Evolutionary conservation across 2,113 vertebrate genomes (phyloP).

Genomic region (Aythya baeri): DNA sequence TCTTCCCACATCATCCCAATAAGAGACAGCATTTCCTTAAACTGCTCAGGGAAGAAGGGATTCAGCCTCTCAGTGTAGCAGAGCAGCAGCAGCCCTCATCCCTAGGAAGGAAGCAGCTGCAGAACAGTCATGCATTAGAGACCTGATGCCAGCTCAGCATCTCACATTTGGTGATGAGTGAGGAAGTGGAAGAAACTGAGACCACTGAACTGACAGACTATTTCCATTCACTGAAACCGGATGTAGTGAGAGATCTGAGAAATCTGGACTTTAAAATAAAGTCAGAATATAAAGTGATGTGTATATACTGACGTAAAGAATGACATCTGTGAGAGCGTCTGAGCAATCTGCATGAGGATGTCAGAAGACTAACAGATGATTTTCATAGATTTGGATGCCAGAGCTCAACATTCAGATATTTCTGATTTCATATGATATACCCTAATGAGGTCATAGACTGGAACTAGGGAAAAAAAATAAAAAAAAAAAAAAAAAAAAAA

Average conservation of each 20-base stretch:
- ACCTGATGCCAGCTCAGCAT: not conserved
- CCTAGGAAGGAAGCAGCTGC: not conserved
- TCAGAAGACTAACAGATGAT: slow-evolving; percentile 36
- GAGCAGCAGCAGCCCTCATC: not conserved
- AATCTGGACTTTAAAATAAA: slow-evolving; percentile 6
- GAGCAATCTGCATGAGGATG: slow-evolving; percentile 27
- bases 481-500: not conserved
- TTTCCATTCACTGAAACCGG: not conserved
- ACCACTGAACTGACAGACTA: not conserved
- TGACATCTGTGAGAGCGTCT: slow-evolving; percentile 6
- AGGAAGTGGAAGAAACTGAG: slow-evolving; percentile 37
- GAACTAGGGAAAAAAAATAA: not conserved
- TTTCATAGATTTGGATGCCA: slow-evolving; percentile 39
- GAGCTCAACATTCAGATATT: slow-evolving; percentile 19
- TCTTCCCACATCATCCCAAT: not conserved
- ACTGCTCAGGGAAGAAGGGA: not conserved
- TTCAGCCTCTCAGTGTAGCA: accelerated
- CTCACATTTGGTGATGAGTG: not conserved
- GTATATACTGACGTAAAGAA: slow-evolving; percentile 27
- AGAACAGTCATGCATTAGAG: not conserved
- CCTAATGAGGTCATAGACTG: slow-evolving; percentile 30
- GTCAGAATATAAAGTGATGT: slow-evolving; percentile 34
- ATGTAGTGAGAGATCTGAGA: slow-evolving; percentile 42
- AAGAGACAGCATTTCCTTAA: not conserved
- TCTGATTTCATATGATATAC: slow-evolving; percentile 51